phyloP scores from a whole-genome alignment of 2,797 vertebrate genomes.

The Morelia viridis region DNA sequence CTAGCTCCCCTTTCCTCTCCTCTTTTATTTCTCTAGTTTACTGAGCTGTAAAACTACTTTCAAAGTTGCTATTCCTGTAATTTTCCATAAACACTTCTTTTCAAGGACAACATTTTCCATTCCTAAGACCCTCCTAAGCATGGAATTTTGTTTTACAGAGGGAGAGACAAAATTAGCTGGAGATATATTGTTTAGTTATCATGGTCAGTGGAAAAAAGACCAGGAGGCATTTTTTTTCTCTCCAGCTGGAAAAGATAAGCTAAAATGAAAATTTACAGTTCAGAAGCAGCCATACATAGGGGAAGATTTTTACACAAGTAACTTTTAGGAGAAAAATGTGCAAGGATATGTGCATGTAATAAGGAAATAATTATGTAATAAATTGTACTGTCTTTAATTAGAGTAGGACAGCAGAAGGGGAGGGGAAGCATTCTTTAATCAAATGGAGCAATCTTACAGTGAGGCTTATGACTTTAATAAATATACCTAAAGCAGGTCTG shows the following conservation, averaged over 20 bases:
- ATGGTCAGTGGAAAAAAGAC: neutral
- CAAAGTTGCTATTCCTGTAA: neutral
- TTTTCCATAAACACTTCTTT: constrained; percentile 17
- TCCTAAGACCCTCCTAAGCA: neutral
- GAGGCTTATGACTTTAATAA: neutral
- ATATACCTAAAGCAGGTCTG: neutral
- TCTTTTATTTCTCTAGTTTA: neutral
- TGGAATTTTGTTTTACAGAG: constrained; percentile 9
- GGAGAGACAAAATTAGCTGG: neutral
- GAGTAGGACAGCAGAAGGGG: neutral
- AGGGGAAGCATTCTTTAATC: neutral
- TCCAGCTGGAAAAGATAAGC: neutral
- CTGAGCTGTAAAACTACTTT: neutral
- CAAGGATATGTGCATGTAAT: neutral
- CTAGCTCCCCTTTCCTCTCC: neutral
- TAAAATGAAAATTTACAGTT: neutral
- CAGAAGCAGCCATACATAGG: neutral
- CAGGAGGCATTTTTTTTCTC: neutral
- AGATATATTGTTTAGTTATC: constrained; percentile 1
- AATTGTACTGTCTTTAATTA: neutral
- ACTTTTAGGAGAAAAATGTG: neutral
- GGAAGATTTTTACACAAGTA: neutral
- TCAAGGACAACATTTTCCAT: constrained; percentile 12
- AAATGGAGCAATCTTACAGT: neutral
- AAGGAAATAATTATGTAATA: neutral